Evolutionary conservation across 2,888 invertebrate genomes (phyloP), one percentile per base, ranked within the genome.

Genomic region (Bruchidius siliquastri): DNA sequence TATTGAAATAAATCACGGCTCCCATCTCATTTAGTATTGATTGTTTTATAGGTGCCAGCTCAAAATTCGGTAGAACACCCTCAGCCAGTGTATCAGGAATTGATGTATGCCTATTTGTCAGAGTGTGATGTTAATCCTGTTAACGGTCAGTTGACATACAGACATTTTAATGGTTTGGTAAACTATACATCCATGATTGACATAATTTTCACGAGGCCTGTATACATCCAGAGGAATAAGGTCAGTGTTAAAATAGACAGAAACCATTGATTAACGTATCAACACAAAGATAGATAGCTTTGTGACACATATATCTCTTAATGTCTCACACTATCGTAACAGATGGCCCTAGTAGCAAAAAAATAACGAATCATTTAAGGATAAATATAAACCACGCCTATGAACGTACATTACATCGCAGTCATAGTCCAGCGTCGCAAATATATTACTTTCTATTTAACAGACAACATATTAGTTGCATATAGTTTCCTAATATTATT

Each of bases 151-250:
- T 90, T 95, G 80, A 94, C 95, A 0, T 94, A 94, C 86, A 94
- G 93, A 0, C 94, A 95, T 86, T 94, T 93, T 83, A 93, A 94
- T 71, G 92, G 91, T 77, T 90, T 93, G 77, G 94, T 94, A 76
- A 89, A 90, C n/a, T 92, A 91, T 85, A 89, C 92, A 21, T 92
- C 92, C 26, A 88, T 94, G 79, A 89, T 94, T 73, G 94, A 95
- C 86, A 93, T 95, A 80, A 91, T 91, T 78, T 95, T 95, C 86
- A 94, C 95, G 87, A 87, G 94, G 8, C 93, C 94, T 8, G 92
- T 94, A 74, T 93, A 92, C 80, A 93, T 95, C 80, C 92, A 93
- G 84, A 89, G 90, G 80, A 90, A 92, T 83, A 92, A 92, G 90
- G 92, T 91, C 80, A 76, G 74, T 71, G 73, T 26, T 22, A 20